Conservation (phyloP, 2,113 vertebrate genomes). For the Ceyx melanurus region DNA sequence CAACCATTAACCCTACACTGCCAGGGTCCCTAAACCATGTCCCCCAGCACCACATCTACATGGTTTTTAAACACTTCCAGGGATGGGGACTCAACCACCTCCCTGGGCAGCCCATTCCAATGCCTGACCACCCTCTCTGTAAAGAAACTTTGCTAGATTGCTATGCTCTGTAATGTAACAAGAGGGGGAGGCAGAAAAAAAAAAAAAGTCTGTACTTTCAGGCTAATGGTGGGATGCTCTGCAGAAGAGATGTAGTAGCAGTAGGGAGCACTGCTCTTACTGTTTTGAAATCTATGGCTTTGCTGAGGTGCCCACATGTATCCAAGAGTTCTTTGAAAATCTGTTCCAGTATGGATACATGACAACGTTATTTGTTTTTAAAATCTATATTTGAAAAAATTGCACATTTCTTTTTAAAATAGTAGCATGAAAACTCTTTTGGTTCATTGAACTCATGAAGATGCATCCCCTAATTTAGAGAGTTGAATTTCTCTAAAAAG, state of each 20-base stretch:
- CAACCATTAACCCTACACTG: too few relatives aligned
- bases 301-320: not conserved
- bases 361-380: not conserved
- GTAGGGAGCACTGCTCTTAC: not conserved
- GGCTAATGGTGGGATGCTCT: not conserved
- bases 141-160: not conserved
- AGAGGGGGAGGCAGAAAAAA: not conserved
- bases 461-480: not conserved
- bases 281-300: not conserved
- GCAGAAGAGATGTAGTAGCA: not conserved
- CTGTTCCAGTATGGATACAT: accelerated
- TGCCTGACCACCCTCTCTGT: too few relatives aligned
- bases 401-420: not conserved
- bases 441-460: not conserved
- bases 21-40: too few relatives aligned
- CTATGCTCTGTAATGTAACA: not conserved
- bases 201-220: not conserved
- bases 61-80: too few relatives aligned
- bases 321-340: not conserved
- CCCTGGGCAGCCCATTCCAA: too few relatives aligned
- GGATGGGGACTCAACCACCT: too few relatives aligned
- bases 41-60: too few relatives aligned
- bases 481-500: not conserved
- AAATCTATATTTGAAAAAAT: not conserved
- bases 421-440: accelerated